A percentile compares a stretch with the other conserved stretches of the same genome.
Evolutionary conservation across 2,888 invertebrate species (phyloP).

Genomic region (Ophioninae sp.): DNA sequence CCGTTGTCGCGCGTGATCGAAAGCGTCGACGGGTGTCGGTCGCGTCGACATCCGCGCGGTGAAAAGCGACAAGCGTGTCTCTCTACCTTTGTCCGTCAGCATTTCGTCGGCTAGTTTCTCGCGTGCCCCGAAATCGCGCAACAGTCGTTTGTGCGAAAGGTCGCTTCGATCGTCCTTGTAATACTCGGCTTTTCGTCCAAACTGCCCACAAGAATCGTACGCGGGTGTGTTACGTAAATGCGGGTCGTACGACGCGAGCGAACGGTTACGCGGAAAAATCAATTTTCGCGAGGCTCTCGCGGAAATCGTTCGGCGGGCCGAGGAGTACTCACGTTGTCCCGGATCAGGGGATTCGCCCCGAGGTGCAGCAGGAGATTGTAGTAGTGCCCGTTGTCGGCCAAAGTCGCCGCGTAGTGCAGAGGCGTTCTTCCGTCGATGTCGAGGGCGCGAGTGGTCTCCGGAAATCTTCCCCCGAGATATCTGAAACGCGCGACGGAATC

Average conservation of each 20-base stretch:
- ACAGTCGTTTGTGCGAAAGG: constrained; percentile 86
- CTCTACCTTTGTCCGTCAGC: constrained; percentile 90
- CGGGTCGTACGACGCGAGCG: not conserved
- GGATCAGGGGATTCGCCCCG: constrained; percentile 91
- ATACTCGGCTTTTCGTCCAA: constrained; percentile 90
- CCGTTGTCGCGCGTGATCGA: too few species aligned
- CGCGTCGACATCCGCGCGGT: not conserved
- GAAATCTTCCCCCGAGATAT: constrained; percentile 90
- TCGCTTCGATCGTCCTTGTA: constrained; percentile 87
- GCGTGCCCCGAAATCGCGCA: constrained; percentile 87
- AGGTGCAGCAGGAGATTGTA: constrained; percentile 92
- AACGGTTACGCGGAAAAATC: not conserved
- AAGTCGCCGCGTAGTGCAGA: constrained; percentile 92
- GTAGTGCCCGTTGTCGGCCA: constrained; percentile 93
- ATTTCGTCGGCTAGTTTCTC: constrained; percentile 86
- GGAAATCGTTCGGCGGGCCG: too few species aligned
- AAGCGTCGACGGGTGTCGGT: constrained; percentile 33
- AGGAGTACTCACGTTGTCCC: constrained; percentile 88
- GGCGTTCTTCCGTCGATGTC: constrained; percentile 93
- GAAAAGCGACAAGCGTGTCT: not conserved
- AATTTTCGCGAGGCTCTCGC: too few species aligned
- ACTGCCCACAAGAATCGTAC: constrained; percentile 81
- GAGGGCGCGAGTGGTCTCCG: constrained; percentile 91
- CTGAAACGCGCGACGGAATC: constrained; percentile 72
- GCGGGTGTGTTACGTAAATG: not conserved